Percentiles rank a stretch among this genome's conserved stretches.
Evolutionary conservation across 2,113 vertebrate species (phyloP).

Genomic region (Platysteira castanea): DNA sequence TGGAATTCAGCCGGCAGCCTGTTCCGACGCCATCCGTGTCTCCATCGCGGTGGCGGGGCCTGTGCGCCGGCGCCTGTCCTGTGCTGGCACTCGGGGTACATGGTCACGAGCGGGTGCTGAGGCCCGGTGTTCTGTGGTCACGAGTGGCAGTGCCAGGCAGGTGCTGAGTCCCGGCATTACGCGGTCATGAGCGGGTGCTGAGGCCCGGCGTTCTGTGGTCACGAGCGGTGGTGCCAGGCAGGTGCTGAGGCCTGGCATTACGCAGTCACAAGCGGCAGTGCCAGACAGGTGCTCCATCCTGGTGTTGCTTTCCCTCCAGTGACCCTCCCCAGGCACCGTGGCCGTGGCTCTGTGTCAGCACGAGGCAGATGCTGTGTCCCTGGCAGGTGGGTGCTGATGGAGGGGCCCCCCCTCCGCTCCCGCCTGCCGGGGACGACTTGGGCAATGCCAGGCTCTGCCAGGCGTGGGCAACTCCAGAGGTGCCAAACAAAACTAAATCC

Average conservation of each 20-base stretch:
- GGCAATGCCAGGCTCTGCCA: background rate
- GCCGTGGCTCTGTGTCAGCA: accelerated
- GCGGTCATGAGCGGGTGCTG: too few species aligned
- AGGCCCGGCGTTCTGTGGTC: too few species aligned
- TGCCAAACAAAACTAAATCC: background rate
- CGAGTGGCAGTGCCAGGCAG: too few species aligned
- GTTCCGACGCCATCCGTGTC: background rate
- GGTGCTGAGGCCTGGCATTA: too few species aligned
- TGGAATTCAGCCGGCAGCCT: background rate
- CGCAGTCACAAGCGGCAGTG: accelerated
- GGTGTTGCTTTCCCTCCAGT: background rate
- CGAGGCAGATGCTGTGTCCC: accelerated
- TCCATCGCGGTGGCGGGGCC: background rate
- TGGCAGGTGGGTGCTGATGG: background rate
- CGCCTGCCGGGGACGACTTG: background rate
- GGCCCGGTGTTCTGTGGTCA: too few species aligned
- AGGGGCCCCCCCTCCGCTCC: background rate
- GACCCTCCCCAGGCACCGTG: accelerated
- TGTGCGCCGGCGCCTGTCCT: background rate
- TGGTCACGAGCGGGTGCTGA: accelerated
- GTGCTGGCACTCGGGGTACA: accelerated
- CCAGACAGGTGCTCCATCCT: background rate
- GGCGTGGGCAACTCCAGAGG: background rate
- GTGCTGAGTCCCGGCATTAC: too few species aligned
- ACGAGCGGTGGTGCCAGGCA: too few species aligned